Percentiles rank a stretch among this genome's conserved stretches.
Conservation (phyloP, 2,888 invertebrate species). For the Leucophenga maculata region DNA sequence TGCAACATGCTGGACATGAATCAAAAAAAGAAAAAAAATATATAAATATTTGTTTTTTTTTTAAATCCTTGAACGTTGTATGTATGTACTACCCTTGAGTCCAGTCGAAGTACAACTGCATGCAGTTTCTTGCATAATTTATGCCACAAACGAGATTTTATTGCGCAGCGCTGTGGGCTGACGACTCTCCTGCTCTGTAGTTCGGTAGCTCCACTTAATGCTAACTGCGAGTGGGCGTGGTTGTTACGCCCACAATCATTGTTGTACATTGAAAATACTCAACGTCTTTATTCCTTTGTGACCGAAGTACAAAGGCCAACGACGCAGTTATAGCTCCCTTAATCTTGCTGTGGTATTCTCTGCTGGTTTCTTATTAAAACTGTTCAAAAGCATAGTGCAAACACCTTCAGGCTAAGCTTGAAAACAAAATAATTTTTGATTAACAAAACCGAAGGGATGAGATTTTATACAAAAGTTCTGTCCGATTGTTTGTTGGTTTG, state of each 20-base stretch:
- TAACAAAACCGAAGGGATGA: not conserved
- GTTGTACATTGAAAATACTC: not conserved
- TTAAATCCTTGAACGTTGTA: not conserved
- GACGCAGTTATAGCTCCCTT: not conserved
- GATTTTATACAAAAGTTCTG: not conserved
- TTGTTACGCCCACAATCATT: not conserved
- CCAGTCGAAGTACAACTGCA: not conserved
- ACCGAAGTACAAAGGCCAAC: not conserved
- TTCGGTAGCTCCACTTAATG: not conserved
- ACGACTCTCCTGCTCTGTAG: not conserved
- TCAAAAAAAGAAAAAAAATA: too few species aligned
- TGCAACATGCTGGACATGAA: not conserved
- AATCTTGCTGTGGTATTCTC: too few species aligned
- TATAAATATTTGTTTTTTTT: too few species aligned
- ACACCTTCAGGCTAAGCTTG: conserved; percentile 10
- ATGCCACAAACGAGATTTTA: conserved; percentile 27
- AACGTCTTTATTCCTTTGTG: not conserved
- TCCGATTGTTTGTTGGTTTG: conserved; percentile 1
- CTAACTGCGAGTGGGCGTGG: not conserved
- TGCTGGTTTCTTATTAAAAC: not conserved
- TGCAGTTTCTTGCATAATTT: conserved; percentile 27
- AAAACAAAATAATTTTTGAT: not conserved
- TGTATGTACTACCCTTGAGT: not conserved
- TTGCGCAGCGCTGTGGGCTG: not conserved
- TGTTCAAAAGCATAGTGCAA: conserved; percentile 1